A percentile compares a stretch with the other conserved stretches of the same genome.
Evolutionary conservation across 1,140 invertebrate genomes (phyloP).

Genomic region (Tetranychus cinnabarinus): DNA sequence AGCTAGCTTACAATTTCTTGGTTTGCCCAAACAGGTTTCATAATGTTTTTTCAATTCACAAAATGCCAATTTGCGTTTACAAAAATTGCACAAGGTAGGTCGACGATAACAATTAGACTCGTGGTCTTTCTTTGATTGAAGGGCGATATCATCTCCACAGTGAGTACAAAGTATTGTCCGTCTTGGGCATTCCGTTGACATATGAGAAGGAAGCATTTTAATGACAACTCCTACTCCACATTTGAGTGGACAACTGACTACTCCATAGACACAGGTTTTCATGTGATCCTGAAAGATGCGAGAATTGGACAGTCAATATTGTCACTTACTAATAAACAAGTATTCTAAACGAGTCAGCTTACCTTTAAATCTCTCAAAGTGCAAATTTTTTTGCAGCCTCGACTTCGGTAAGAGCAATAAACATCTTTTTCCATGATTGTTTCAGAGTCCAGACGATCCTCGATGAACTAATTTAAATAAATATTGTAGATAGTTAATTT

Average conservation of each 20-base stretch:
- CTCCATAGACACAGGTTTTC: constrained; percentile 4
- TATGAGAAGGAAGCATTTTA: constrained; percentile 2
- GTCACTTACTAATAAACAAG: not conserved
- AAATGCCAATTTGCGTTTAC: constrained; percentile 2
- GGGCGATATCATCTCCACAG: constrained; percentile 6
- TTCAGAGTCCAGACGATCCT: not conserved
- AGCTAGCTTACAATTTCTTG: constrained; percentile 3
- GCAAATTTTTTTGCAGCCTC: constrained; percentile 3
- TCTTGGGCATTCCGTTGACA: constrained; percentile 6
- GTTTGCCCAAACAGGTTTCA: constrained; percentile 4
- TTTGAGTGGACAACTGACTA: constrained; percentile 5
- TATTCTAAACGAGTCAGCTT: not conserved
- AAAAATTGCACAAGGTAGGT: constrained; percentile 3
- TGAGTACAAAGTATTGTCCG: not conserved
- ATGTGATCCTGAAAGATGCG: not conserved
- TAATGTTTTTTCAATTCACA: constrained; percentile 2
- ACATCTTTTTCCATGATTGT: constrained; percentile 5
- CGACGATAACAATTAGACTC: constrained; percentile 1
- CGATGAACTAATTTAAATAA: not conserved
- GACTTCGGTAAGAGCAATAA: constrained; percentile 4
- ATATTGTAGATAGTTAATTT: too few relatives aligned
- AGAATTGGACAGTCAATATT: not conserved
- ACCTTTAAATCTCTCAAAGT: constrained; percentile 3
- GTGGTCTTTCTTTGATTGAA: constrained; percentile 3
- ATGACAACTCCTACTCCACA: constrained; percentile 6